Percentiles rank a stretch among this genome's conserved stretches.
Evolutionary conservation across 1,140 invertebrate genomes (phyloP).

Genomic region (Cydia fagiglandana): DNA sequence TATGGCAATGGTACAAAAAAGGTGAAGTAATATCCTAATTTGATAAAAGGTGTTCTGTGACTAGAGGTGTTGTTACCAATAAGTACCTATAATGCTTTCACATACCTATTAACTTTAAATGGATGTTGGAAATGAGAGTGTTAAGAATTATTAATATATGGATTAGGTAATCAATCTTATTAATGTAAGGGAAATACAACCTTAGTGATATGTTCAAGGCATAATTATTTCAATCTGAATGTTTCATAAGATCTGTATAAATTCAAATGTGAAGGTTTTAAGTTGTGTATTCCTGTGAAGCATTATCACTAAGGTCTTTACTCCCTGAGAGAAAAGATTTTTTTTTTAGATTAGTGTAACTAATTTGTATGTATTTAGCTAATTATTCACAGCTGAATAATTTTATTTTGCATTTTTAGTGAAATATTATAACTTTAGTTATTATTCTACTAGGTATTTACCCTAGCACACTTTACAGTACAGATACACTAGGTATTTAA

Average conservation of each 20-base stretch:
- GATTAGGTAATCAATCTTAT: not conserved
- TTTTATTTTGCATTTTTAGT: not conserved
- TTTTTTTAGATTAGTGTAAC: slow-evolving; percentile 1
- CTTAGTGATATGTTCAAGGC: not conserved
- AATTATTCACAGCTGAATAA: not conserved
- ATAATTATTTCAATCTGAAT: not conserved
- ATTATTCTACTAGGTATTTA: not conserved
- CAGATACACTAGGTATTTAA: not conserved
- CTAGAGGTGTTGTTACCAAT: not conserved
- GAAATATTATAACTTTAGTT: not conserved
- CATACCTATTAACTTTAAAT: slow-evolving; percentile 27
- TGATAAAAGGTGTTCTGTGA: not conserved
- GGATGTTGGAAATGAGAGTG: not conserved
- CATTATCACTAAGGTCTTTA: not conserved
- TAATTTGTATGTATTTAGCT: not conserved
- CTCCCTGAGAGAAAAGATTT: not conserved
- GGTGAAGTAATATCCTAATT: not conserved
- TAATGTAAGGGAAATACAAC: not conserved
- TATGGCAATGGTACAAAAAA: not conserved
- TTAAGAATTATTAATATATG: not conserved
- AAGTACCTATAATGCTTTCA: slow-evolving; percentile 34
- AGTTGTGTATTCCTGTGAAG: too few relatives aligned
- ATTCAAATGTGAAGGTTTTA: too few relatives aligned
- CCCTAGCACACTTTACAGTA: not conserved
- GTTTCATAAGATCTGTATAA: too few relatives aligned